Evolutionary conservation across 2,888 invertebrate species (phyloP).

Genomic region (Drepana falcataria): DNA sequence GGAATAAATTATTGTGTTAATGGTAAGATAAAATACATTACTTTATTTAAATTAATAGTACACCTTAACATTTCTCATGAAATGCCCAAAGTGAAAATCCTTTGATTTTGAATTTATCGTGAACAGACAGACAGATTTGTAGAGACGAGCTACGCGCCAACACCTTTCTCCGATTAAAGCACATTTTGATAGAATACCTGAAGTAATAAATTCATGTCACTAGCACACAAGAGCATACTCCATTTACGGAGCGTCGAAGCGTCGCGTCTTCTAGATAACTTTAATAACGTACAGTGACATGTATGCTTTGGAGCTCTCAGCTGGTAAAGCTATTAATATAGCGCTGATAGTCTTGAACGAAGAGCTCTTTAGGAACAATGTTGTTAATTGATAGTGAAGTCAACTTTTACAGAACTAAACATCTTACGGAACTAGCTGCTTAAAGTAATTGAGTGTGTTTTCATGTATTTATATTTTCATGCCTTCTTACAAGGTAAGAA

Average conservation of each 20-base stretch:
- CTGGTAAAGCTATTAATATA: background rate
- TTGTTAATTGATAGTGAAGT: conserved; percentile 4
- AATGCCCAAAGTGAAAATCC: too few species aligned
- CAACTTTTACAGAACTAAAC: conserved; percentile 6
- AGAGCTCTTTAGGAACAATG: too few species aligned
- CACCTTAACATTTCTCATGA: too few species aligned
- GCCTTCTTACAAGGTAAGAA: too few species aligned
- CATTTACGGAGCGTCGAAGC: background rate
- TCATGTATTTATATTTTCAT: too few species aligned
- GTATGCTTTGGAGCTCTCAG: background rate
- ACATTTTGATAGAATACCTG: background rate
- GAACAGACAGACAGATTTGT: too few species aligned
- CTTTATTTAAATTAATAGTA: too few species aligned
- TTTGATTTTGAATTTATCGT: too few species aligned
- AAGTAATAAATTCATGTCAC: conserved; percentile 2
- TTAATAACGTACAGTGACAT: background rate
- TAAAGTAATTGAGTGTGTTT: conserved; percentile 5
- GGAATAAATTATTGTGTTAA: too few species aligned
- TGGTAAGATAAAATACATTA: too few species aligned
- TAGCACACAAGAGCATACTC: background rate
- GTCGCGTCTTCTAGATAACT: background rate
- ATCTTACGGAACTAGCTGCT: background rate
- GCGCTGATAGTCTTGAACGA: too few species aligned
- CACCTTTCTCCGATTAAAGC: background rate
- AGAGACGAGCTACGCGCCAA: background rate